Percentiles rank a stretch among this genome's conserved stretches.
Conservation (phyloP, 2,113 vertebrate species). For the Phalacrocorax aristotelis region DNA sequence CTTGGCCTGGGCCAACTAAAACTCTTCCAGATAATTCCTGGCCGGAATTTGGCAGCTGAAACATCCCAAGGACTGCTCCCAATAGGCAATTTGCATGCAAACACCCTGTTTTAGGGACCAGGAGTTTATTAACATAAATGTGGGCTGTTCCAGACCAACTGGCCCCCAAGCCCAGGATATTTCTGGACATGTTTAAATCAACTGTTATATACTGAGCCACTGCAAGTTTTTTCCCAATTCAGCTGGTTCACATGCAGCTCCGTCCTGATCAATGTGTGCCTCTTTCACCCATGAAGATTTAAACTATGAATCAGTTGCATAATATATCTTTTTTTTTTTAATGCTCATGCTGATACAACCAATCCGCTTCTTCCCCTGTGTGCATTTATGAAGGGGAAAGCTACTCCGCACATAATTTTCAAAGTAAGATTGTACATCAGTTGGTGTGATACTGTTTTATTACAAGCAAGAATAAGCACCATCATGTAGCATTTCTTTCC, state of each 20-base stretch:
- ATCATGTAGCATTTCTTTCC: not conserved
- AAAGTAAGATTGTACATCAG: not conserved
- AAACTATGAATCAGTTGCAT: not conserved
- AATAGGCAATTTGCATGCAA: not conserved
- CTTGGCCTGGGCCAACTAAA: not conserved
- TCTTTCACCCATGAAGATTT: not conserved
- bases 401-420: not conserved
- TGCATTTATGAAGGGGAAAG: not conserved
- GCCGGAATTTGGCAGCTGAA: not conserved
- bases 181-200: not conserved
- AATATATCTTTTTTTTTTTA: not conserved
- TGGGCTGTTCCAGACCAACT: not conserved
- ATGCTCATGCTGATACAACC: not conserved
- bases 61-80: not conserved
- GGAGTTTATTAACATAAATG: not conserved
- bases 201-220: not conserved
- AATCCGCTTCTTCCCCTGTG: not conserved
- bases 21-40: not conserved
- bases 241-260: not conserved
- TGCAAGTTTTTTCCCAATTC: not conserved
- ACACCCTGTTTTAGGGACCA: not conserved
- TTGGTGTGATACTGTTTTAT: not conserved
- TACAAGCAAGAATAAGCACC: not conserved
- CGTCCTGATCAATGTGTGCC: not conserved
- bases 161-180: not conserved